phyloP scores from a whole-genome alignment of 2,888 invertebrate genomes.

The Andrena minutula region DNA sequence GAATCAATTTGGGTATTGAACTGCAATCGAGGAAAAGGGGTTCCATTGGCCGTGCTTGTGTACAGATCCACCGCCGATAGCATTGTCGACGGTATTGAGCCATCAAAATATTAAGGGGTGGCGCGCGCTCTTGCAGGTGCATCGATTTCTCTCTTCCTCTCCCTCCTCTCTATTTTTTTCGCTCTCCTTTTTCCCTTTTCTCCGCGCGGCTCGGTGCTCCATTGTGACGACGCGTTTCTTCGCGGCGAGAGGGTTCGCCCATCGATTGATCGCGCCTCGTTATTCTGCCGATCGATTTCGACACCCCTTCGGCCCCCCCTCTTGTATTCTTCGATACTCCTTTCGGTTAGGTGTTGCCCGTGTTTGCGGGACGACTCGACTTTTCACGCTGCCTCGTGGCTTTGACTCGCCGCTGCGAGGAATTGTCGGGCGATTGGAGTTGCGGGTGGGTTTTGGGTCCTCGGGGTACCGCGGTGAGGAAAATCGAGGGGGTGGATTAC shows the following conservation, averaged over 20 bases:
- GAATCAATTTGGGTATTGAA: constrained; percentile 84
- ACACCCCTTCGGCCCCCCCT: not conserved
- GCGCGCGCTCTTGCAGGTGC: constrained; percentile 68
- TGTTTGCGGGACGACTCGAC: not conserved
- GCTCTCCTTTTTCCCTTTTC: not conserved
- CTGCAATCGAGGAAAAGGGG: constrained; percentile 80
- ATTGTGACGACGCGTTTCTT: constrained; percentile 69
- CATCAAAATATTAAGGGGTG: constrained; percentile 83
- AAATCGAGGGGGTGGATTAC: not conserved
- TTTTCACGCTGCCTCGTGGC: constrained; percentile 7
- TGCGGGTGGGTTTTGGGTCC: not conserved
- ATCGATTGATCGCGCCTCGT: constrained; percentile 68
- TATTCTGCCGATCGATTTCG: constrained; percentile 68
- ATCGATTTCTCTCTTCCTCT: constrained; percentile 52
- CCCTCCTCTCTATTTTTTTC: constrained; percentile 3
- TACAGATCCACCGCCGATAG: constrained; percentile 75
- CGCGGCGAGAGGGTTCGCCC: constrained; percentile 58
- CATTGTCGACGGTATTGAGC: constrained; percentile 83
- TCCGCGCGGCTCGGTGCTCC: constrained; percentile 2
- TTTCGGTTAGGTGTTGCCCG: not conserved
- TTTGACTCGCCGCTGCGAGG: not conserved
- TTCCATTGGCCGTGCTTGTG: constrained; percentile 45
- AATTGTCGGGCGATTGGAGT: not conserved
- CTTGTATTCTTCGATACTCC: not conserved
- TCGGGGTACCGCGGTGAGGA: not conserved